Conservation (phyloP, 2,797 vertebrate species). For the Okamejei kenojei region DNA sequence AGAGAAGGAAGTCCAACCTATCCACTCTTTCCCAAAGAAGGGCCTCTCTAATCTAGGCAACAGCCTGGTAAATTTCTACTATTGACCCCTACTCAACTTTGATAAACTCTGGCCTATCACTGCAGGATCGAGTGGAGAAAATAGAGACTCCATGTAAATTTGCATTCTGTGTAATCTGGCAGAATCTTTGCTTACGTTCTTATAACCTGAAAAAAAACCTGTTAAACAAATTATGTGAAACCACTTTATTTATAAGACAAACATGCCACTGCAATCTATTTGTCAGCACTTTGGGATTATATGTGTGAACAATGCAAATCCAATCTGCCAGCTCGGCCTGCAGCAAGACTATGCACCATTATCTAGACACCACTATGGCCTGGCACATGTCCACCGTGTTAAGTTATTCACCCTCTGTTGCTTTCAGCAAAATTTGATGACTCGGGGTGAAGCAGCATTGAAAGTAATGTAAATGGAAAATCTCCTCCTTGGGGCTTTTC, state of each 20-base stretch:
- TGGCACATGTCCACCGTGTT: not conserved
- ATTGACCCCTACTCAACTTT: not conserved
- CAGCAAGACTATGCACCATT: not conserved
- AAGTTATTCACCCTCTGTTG: not conserved
- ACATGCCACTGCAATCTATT: not conserved
- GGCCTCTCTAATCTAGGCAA: too few species aligned
- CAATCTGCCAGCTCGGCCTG: not conserved
- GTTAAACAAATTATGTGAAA: not conserved
- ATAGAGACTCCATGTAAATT: not conserved
- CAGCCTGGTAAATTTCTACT: not conserved
- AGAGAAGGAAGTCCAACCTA: too few species aligned
- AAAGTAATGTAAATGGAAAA: not conserved
- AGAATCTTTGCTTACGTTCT: not conserved
- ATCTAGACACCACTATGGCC: not conserved
- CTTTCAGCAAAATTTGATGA: conserved; percentile 10
- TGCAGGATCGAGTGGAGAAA: not conserved
- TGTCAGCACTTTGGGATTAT: not conserved
- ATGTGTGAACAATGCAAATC: not conserved
- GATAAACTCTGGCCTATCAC: not conserved
- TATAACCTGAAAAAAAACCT: not conserved
- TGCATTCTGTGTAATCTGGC: not conserved
- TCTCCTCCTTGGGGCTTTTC: not conserved
- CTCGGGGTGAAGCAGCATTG: not conserved
- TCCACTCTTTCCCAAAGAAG: too few species aligned
- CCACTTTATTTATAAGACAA: not conserved